A percentile compares a stretch with the other conserved stretches of the same genome.
These are phyloP conservation scores for Pogonus chalceus DNA, from an alignment of 1,140 invertebrate genomes.

Conservation along the genomic window DNA sequence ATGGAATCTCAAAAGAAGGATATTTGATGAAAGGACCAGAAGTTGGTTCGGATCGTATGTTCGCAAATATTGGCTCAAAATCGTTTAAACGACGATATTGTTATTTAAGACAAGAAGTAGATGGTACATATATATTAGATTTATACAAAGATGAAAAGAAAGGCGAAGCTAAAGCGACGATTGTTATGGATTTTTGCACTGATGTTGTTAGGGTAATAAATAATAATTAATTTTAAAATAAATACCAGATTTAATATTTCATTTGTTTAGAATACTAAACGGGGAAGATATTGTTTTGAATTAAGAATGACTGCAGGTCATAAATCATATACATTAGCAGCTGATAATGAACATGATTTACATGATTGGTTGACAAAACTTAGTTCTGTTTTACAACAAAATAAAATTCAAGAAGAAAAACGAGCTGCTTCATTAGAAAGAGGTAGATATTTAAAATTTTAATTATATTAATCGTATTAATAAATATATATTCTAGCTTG, in stretches of 20 bases:
- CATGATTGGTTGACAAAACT: slow-evolving; percentile 74
- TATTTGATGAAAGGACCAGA: slow-evolving; percentile 85
- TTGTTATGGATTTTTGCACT: slow-evolving; percentile 86
- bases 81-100: slow-evolving; percentile 87
- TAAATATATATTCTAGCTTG: slow-evolving; percentile 25
- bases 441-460: slow-evolving; percentile 27
- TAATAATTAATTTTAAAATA: neutral
- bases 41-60: slow-evolving; percentile 69
- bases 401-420: slow-evolving; percentile 63
- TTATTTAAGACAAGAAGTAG: slow-evolving; percentile 76
- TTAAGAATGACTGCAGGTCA: slow-evolving; percentile 71
- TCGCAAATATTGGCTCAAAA: slow-evolving; percentile 75
- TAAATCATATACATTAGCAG: slow-evolving; percentile 75
- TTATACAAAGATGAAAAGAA: slow-evolving; percentile 89
- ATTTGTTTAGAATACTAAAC: slow-evolving; percentile 61
- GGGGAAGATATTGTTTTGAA: slow-evolving; percentile 81
- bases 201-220: slow-evolving; percentile 65
- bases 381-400: slow-evolving; percentile 61
- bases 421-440: slow-evolving; percentile 52
- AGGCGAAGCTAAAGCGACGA: slow-evolving; percentile 78
- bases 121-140: slow-evolving; percentile 83
- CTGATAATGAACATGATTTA: slow-evolving; percentile 75
- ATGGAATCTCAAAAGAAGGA: slow-evolving; percentile 77
- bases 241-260: neutral
- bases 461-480: neutral